phyloP scores from a whole-genome alignment of 2,797 vertebrate species.

The Rhynchotus rufescens region DNA sequence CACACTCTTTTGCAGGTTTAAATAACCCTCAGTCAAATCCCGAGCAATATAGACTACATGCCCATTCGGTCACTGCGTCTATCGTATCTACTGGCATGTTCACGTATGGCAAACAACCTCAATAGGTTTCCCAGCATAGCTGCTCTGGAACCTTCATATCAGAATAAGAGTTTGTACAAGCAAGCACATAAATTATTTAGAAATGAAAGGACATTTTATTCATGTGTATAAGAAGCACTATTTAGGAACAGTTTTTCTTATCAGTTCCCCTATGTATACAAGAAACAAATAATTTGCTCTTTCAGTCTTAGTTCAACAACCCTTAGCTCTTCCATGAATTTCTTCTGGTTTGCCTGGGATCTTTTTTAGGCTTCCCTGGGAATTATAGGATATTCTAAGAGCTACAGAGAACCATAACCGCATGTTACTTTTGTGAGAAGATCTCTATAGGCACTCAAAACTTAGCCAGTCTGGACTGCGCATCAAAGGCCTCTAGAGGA shows the following conservation, averaged over 20 bases:
- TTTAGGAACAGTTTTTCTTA: not conserved
- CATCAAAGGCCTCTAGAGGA: not conserved
- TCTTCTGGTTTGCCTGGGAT: not conserved
- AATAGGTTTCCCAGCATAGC: not conserved
- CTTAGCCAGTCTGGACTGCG: not conserved
- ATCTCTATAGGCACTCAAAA: not conserved
- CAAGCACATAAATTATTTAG: not conserved
- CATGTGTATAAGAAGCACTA: not conserved
- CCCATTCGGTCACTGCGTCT: not conserved
- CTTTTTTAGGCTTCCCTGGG: not conserved
- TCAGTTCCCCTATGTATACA: not conserved
- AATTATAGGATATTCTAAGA: not conserved
- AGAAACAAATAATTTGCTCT: not conserved
- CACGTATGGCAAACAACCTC: not conserved
- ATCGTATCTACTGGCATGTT: not conserved
- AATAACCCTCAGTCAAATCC: not conserved
- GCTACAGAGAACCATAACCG: not conserved
- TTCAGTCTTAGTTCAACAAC: not conserved
- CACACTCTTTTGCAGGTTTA: not conserved
- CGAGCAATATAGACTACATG: not conserved
- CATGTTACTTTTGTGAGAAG: not conserved
- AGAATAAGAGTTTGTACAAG: not conserved
- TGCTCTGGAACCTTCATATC: not conserved
- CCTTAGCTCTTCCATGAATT: not conserved
- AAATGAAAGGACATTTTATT: constrained; percentile 5